Conservation (phyloP, 2,797 vertebrate species). For the Arnoldichthys spilopterus region DNA sequence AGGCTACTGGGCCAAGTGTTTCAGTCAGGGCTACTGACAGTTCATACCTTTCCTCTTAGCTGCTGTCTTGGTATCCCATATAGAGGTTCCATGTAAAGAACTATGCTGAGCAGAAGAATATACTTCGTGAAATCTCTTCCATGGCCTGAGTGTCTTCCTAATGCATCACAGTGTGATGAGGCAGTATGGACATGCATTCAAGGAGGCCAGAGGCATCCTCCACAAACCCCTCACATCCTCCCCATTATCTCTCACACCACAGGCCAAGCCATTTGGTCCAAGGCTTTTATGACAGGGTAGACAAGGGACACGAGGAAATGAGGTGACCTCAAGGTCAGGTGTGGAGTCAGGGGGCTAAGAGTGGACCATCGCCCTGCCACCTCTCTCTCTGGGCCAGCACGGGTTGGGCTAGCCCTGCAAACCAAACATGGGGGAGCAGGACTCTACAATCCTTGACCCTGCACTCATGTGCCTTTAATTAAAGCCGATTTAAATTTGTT, state of each 20-base stretch:
- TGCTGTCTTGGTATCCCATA: neutral
- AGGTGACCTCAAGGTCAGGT: slow-evolving; percentile 81
- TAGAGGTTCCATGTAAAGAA: slow-evolving; percentile 1
- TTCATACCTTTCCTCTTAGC: neutral
- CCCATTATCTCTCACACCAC: slow-evolving; percentile 74
- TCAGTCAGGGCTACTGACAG: slow-evolving; percentile 51
- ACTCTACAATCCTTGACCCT: slow-evolving; percentile 70
- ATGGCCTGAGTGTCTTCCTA: neutral
- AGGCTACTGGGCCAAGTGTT: slow-evolving; percentile 51
- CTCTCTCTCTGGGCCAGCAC: slow-evolving; percentile 45
- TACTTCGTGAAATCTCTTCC: neutral
- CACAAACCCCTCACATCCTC: slow-evolving; percentile 50
- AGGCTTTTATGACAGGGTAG: slow-evolving; percentile 81
- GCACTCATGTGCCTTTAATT: slow-evolving; percentile 80
- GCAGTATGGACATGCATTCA: slow-evolving; percentile 57
- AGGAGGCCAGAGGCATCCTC: slow-evolving; percentile 64
- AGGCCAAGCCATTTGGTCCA: slow-evolving; percentile 70
- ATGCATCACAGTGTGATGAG: slow-evolving; percentile 43
- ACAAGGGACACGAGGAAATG: slow-evolving; percentile 85
- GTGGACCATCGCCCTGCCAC: slow-evolving; percentile 63
- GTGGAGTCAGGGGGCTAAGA: slow-evolving; percentile 74
- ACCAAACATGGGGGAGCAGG: slow-evolving; percentile 57
- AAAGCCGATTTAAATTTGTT: slow-evolving; percentile 81
- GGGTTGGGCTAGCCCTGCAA: slow-evolving; percentile 56
- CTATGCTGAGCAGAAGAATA: neutral